Conservation (phyloP, 2,888 invertebrate species). For the Stegophylla sp. region DNA sequence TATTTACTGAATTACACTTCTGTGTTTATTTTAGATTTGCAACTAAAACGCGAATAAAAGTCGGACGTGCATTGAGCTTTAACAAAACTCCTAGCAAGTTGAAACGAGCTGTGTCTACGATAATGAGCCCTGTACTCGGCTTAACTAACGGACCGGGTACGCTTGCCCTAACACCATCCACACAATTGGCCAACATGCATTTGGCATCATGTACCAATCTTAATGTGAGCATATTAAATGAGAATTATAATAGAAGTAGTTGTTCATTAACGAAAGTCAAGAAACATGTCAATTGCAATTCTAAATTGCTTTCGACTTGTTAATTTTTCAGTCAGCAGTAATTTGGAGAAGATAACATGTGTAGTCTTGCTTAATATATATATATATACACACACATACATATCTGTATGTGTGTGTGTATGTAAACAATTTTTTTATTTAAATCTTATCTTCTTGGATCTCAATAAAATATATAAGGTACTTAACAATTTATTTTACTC, state of each 20-base stretch:
- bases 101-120: slow-evolving; percentile 91
- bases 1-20: slow-evolving; percentile 46
- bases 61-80: slow-evolving; percentile 92
- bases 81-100: slow-evolving; percentile 93
- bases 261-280: slow-evolving; percentile 48
- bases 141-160: slow-evolving; percentile 46
- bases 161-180: slow-evolving; percentile 57
- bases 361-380: slow-evolving; percentile 42
- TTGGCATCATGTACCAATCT: slow-evolving; percentile 72
- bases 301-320: slow-evolving; percentile 32
- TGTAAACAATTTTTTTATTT: slow-evolving; percentile 19
- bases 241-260: slow-evolving; percentile 32
- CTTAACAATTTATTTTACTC: slow-evolving; percentile 30
- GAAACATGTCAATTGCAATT: slow-evolving; percentile 25
- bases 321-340: slow-evolving; percentile 34
- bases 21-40: slow-evolving; percentile 69
- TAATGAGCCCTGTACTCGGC: slow-evolving; percentile 81
- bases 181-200: slow-evolving; percentile 61
- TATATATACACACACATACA: too few species aligned
- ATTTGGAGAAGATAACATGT: slow-evolving; percentile 52
- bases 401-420: too few species aligned
- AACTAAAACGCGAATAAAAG: slow-evolving; percentile 82
- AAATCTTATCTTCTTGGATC: slow-evolving; percentile 54
- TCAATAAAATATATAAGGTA: slow-evolving; percentile 53
- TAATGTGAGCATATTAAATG: slow-evolving; percentile 63